Conservation (phyloP, 2,113 vertebrate genomes). For the Colossoma macropomum region DNA sequence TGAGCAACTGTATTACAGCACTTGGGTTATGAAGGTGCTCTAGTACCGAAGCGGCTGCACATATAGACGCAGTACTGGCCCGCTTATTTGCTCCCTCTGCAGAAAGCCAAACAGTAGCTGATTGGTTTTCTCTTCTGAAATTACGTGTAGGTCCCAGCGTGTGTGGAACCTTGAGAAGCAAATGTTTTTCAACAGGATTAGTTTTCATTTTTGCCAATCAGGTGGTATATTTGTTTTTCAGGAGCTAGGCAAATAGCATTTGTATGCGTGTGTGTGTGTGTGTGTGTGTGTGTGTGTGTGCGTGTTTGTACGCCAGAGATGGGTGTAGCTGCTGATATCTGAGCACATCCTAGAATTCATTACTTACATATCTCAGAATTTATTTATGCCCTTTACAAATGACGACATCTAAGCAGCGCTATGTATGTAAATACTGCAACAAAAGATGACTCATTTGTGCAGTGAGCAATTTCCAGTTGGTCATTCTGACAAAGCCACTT, state of each 20-base stretch:
- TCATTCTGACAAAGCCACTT: too few relatives aligned
- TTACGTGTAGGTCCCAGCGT: neutral
- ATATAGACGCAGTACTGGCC: neutral
- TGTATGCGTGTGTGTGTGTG: neutral
- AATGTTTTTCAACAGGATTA: conserved; percentile 25
- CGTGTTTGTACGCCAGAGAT: neutral
- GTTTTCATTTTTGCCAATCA: neutral
- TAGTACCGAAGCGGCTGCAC: neutral
- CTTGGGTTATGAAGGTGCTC: neutral
- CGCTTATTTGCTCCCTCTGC: neutral
- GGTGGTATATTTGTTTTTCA: conserved; percentile 11
- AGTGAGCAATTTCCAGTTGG: too few relatives aligned
- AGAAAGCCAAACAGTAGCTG: conserved; percentile 7
- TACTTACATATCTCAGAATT: too few relatives aligned
- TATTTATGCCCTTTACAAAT: too few relatives aligned
- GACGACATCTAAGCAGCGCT: too few relatives aligned
- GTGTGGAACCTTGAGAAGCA: conserved; percentile 5
- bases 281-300: neutral
- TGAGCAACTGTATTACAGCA: neutral
- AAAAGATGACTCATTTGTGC: too few relatives aligned
- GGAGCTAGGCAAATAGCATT: neutral
- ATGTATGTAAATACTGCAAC: too few relatives aligned
- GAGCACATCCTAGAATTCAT: neutral
- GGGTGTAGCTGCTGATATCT: neutral
- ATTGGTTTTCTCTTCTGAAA: conserved; percentile 19